These are phyloP conservation scores for Eulithis testata DNA, from an alignment of 2,888 invertebrate species.

Conservation along the genomic window DNA sequence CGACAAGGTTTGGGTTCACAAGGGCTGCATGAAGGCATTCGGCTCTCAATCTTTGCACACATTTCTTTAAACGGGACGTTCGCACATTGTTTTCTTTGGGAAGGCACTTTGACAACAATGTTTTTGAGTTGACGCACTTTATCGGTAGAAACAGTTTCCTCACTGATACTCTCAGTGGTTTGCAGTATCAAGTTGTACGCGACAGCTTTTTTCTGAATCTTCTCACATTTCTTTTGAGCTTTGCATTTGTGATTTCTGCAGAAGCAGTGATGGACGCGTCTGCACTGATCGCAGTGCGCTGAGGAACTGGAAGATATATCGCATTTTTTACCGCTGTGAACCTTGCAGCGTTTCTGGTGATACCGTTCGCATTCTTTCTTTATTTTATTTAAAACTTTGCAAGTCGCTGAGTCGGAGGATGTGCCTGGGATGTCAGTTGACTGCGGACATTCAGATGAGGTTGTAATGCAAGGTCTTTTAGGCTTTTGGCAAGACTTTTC, in stretches of 20 bases:
- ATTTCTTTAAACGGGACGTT: constrained; percentile 65
- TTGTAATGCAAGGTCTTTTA: constrained; percentile 49
- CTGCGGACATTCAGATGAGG: constrained; percentile 54
- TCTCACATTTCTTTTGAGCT: constrained; percentile 61
- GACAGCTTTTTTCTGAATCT: constrained; percentile 66
- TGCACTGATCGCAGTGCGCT: constrained; percentile 68
- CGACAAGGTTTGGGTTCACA: constrained; percentile 47
- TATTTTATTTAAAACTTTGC: constrained; percentile 71
- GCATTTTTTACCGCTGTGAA: constrained; percentile 55
- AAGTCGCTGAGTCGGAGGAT: constrained; percentile 70
- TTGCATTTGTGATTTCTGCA: constrained; percentile 69
- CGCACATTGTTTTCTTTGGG: constrained; percentile 51
- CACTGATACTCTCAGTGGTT: constrained; percentile 73
- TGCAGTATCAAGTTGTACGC: constrained; percentile 79
- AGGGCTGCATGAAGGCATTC: constrained; percentile 47
- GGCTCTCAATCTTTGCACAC: constrained; percentile 58
- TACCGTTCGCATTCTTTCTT: constrained; percentile 76
- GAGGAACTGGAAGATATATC: constrained; percentile 72
- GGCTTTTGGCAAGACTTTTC: constrained; percentile 42
- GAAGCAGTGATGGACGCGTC: constrained; percentile 61
- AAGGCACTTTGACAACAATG: constrained; percentile 74
- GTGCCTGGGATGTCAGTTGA: constrained; percentile 68
- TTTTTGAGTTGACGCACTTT: constrained; percentile 60
- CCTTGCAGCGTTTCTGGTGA: constrained; percentile 68
- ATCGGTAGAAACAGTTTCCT: constrained; percentile 55